A percentile compares a stretch with the other conserved stretches of the same genome.
These are phyloP conservation scores for Thaumatotibia leucotreta DNA, from an alignment of 1,140 invertebrate genomes.

Conservation along the genomic window DNA sequence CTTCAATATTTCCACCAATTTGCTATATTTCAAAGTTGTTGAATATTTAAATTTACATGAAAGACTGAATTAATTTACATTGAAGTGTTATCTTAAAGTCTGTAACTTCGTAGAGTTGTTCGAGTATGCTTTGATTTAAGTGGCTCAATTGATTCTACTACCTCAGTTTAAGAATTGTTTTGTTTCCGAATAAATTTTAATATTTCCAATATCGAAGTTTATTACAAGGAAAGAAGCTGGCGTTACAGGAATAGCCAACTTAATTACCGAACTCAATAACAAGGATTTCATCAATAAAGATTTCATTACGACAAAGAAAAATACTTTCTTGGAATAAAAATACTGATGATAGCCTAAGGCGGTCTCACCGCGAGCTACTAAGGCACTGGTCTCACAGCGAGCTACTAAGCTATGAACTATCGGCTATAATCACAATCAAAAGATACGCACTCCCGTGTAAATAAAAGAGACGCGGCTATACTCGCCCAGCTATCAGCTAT, in stretches of 20 bases:
- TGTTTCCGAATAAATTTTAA: background rate
- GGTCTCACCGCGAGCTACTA: too few relatives aligned
- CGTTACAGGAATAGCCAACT: background rate
- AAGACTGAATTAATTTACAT: conserved; percentile 3
- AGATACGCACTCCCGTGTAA: too few relatives aligned
- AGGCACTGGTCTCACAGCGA: too few relatives aligned
- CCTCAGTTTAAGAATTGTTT: background rate
- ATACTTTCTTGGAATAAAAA: too few relatives aligned
- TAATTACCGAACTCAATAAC: background rate
- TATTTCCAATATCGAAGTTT: background rate
- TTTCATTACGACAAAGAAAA: too few relatives aligned
- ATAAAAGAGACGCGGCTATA: too few relatives aligned
- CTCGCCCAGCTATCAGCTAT: too few relatives aligned
- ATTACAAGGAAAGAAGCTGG: background rate
- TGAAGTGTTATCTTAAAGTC: background rate
- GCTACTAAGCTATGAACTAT: too few relatives aligned
- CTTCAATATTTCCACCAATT: background rate
- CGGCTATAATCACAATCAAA: too few relatives aligned
- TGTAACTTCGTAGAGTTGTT: background rate
- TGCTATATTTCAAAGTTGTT: conserved; percentile 2
- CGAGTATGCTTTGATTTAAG: background rate
- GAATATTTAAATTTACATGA: conserved; percentile 8
- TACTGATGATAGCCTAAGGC: too few relatives aligned
- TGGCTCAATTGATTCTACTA: background rate
- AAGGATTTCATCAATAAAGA: background rate